Percentiles rank a stretch among this genome's conserved stretches.
These are phyloP conservation scores for Oligia latruncula DNA, from an alignment of 2,888 invertebrate genomes.

Conservation along the genomic window DNA sequence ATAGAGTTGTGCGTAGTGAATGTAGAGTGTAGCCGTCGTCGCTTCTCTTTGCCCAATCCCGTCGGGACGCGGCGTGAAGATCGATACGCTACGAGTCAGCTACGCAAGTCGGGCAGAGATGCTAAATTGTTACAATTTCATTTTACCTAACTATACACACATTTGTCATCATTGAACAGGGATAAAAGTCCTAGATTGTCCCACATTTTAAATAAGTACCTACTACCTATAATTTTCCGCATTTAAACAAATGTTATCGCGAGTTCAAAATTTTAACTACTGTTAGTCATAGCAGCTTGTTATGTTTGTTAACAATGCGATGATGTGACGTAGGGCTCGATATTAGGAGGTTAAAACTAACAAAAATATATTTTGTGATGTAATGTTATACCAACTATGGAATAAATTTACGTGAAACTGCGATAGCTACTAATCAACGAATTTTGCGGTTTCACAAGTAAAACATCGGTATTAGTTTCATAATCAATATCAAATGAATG, in stretches of 20 bases:
- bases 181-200: neutral
- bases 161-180: neutral
- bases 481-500: constrained; percentile 42
- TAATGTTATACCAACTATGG: constrained; percentile 19
- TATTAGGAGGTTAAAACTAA: constrained; percentile 56
- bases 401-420: constrained; percentile 2
- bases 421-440: constrained; percentile 20
- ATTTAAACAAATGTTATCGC: constrained; percentile 32
- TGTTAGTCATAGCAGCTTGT: constrained; percentile 29
- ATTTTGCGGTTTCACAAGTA: constrained; percentile 36
- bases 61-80: constrained; percentile 61
- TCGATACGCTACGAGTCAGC: constrained; percentile 60
- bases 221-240: constrained; percentile 1
- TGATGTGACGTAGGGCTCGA: constrained; percentile 42
- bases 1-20: constrained; percentile 32
- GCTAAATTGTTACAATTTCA: constrained; percentile 48
- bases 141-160: constrained; percentile 10
- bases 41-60: constrained; percentile 56
- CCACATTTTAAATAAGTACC: neutral
- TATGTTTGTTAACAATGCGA: constrained; percentile 45
- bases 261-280: constrained; percentile 21
- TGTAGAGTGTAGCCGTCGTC: constrained; percentile 35
- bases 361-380: constrained; percentile 39
- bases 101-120: constrained; percentile 50
- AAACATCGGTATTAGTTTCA: constrained; percentile 27